Evolutionary conservation across 2,797 vertebrate species (phyloP).

Genomic region (Scleropages formosus): DNA sequence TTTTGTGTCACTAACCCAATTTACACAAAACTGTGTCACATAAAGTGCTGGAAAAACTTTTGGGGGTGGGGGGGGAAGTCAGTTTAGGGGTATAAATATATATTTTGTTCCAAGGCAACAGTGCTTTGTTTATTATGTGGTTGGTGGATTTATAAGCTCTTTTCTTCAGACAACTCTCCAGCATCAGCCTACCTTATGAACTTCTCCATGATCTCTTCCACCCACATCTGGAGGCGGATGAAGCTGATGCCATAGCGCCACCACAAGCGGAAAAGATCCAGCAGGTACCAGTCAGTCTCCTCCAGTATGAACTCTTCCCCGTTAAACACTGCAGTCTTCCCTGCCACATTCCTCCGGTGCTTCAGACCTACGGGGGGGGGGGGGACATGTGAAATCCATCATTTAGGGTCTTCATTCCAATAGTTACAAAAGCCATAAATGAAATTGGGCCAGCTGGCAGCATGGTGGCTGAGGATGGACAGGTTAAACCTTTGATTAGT

Average conservation of each 20-base stretch:
- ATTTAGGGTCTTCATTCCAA: too few relatives aligned
- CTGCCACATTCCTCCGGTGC: slow-evolving; percentile 84
- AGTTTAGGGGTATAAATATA: too few relatives aligned
- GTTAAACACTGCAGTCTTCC: slow-evolving; percentile 88
- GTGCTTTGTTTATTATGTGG: too few relatives aligned
- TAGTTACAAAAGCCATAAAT: too few relatives aligned
- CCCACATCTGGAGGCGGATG: slow-evolving; percentile 98
- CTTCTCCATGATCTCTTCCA: slow-evolving; percentile 98
- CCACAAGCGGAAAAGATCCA: slow-evolving; percentile 94
- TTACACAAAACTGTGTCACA: too few relatives aligned
- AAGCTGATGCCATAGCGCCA: slow-evolving; percentile 99
- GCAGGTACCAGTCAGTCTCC: slow-evolving; percentile 97
- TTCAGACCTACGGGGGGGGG: slow-evolving; percentile 74
- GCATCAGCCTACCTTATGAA: slow-evolving; percentile 88
- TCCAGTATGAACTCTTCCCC: slow-evolving; percentile 88
- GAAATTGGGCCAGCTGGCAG: too few relatives aligned
- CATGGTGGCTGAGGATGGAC: not conserved
- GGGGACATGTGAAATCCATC: not conserved
- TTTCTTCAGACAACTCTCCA: not conserved
- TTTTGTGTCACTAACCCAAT: too few relatives aligned
- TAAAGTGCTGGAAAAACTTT: too few relatives aligned
- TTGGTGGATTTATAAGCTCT: too few relatives aligned
- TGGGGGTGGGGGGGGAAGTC: too few relatives aligned
- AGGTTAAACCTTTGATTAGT: too few relatives aligned
- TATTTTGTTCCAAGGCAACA: too few relatives aligned